Evolutionary conservation across 2,888 invertebrate species (phyloP), one percentile per base, ranked within the genome.

Genomic region (Petrolisthes manimaculis): DNA sequence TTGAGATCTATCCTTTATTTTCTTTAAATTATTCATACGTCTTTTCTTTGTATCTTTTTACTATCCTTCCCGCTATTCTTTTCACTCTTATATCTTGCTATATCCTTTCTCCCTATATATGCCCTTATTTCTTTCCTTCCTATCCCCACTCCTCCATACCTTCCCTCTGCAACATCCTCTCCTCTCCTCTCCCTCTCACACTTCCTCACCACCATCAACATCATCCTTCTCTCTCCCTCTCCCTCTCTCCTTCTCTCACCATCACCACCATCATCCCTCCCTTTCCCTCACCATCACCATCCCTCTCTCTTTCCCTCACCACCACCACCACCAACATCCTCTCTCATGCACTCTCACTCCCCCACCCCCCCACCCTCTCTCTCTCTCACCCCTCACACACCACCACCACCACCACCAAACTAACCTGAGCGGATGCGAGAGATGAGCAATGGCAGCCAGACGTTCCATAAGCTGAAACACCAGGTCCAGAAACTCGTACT

Each of bases 401-500:
- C 37, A n/a, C 12, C 24, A 61, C 37, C 37, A 37, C 37, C 37
- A 37, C 2, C 37, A 37, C 37, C 37, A 37, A 37, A 81, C 91
- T 92, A 92, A 94, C 94, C 95, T 94, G 75, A 95, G 94, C 0
- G 95, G 94, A 92, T 95, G 95, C 80, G 95, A 95, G 69, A 95
- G 93, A 92, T 95, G 95, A 0, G 95, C 95, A 14, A 96, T 95
- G 24, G 95, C 94, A 79, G 94, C 94, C 85, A 96, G 93, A 81
- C 96, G 93, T 91, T 95, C 95, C 92, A 96, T 94, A 93, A 96
- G 94, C 4, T 95, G 95, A 92, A 95, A 95, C 37, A 95, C 95
- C 88, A 96, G 93, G 92, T 95, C 96, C 81, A 96, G 94, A 92
- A 96, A 96, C 92, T 96, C 96, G 92, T 95, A 95, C 92, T 96